Evolutionary conservation across 2,888 invertebrate species (phyloP), one percentile per base, ranked within the genome.

Genomic region (Pelosia muscerda): DNA sequence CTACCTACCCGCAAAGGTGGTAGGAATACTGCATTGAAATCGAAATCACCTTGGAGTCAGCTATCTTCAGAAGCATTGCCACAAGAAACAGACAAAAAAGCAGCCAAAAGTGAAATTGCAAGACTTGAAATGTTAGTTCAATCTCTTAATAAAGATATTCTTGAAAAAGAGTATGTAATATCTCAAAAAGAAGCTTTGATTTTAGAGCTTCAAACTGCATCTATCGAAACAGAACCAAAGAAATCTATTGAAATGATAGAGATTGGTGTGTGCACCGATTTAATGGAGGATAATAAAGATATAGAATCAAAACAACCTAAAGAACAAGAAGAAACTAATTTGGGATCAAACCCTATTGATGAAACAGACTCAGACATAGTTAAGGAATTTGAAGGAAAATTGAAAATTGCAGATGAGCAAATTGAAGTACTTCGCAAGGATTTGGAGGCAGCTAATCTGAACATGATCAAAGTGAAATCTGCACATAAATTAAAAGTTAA

Each of bases 381-480:
- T n/a, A 78, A 75, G 15, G 85, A 92, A 65, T 83, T 96, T 28
- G 88, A 95, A 83, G 88, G 90, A n/a, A 94, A 92, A 74, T 87
- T 96, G 31, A 91, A 89, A 75, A 80, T 85, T 59, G 94, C 95
- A 57, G 85, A 92, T 64, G 87, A 91, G 28, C 94, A 95, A 83
- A 93, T 95, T 74, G 76, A 75, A 26, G 95, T 95, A 84, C 91
- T 98, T 5, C 97, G 96, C 71, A 96, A 96, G 77, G 97, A 97
- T 85, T 91, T 97, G 63, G 97, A 97, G 71, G 96, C 96, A 66
- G 95, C 96, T 38, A 98, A 98, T 84, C 97, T 97, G 86, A 96
- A 95, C 84, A 96, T 96, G 96, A 96, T 97, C 62, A 97, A 97
- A 91, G 95, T 97, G 11, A 97, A 97, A 87, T 96, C 97, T 2